These are phyloP conservation scores for Gadopsis bispinosus DNA, from an alignment of 2,797 vertebrate genomes.

Conservation along the genomic window DNA sequence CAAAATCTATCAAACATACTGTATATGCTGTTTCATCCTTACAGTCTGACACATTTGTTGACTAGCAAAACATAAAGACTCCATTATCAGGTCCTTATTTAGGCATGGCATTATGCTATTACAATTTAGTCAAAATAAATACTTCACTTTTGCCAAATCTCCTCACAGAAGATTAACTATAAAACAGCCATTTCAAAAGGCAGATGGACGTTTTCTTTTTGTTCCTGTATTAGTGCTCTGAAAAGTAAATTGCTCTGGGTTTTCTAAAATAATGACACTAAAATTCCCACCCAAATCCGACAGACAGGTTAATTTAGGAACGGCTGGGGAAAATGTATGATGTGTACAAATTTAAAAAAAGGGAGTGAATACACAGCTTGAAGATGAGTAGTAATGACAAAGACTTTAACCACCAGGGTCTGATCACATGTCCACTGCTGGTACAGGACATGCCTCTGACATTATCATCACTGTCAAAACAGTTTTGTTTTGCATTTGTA, in stretches of 20 bases:
- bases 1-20: constrained; percentile 52
- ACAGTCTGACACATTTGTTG: not conserved
- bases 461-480: not conserved
- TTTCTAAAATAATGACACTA: constrained; percentile 18
- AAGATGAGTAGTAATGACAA: not conserved
- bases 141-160: constrained; percentile 7
- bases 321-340: constrained; percentile 10
- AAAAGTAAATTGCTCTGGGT: not conserved
- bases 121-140: constrained; percentile 53
- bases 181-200: not conserved
- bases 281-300: not conserved
- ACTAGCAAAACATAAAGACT: constrained; percentile 12
- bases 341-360: constrained; percentile 12
- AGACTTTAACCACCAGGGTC: constrained; percentile 3
- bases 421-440: not conserved
- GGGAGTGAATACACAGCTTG: not conserved
- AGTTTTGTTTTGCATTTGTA: accelerated
- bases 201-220: not conserved
- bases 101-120: not conserved
- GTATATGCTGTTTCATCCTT: not conserved
- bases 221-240: constrained; percentile 22
- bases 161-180: constrained; percentile 11
- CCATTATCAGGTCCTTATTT: constrained; percentile 12
- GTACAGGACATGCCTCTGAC: not conserved
- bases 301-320: not conserved